A percentile compares a stretch with the other conserved stretches of the same genome.
Conservation (phyloP, 2,888 invertebrate genomes). For the Agapetus fuscipes region DNA sequence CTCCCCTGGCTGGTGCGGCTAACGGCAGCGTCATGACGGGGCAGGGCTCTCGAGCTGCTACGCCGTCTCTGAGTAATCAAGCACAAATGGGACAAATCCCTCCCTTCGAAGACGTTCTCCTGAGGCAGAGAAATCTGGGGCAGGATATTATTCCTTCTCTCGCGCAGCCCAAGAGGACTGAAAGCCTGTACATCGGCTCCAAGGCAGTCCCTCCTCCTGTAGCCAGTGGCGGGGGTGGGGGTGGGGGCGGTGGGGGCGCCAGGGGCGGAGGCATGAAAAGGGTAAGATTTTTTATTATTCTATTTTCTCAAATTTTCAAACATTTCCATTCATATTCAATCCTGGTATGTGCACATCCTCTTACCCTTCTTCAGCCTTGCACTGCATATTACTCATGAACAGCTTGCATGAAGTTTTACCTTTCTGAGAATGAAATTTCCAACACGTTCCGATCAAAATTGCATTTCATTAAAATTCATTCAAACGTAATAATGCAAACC, state of each 20-base stretch:
- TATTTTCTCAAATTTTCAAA: too few relatives aligned
- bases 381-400: too few relatives aligned
- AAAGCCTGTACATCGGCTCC: slow-evolving; percentile 68
- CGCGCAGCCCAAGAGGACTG: slow-evolving; percentile 83
- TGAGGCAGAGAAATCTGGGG: slow-evolving; percentile 71
- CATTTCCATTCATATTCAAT: too few relatives aligned
- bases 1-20: slow-evolving; percentile 39
- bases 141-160: slow-evolving; percentile 85
- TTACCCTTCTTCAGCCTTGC: too few relatives aligned
- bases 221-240: slow-evolving; percentile 32
- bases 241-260: slow-evolving; percentile 34
- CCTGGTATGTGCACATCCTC: too few relatives aligned
- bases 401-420: too few relatives aligned
- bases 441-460: too few relatives aligned
- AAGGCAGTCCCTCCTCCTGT: slow-evolving; percentile 40
- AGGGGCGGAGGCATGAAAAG: slow-evolving; percentile 26
- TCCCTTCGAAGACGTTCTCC: slow-evolving; percentile 74
- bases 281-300: too few relatives aligned
- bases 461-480: too few relatives aligned
- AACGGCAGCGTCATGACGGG: slow-evolving; percentile 59
- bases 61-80: slow-evolving; percentile 40
- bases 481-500: too few relatives aligned
- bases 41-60: slow-evolving; percentile 45
- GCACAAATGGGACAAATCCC: slow-evolving; percentile 38
- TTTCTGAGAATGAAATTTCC: too few relatives aligned